A percentile compares a stretch with the other conserved stretches of the same genome.
Evolutionary conservation across 2,113 vertebrate genomes (phyloP).

Genomic region (Vulpes vulpes): DNA sequence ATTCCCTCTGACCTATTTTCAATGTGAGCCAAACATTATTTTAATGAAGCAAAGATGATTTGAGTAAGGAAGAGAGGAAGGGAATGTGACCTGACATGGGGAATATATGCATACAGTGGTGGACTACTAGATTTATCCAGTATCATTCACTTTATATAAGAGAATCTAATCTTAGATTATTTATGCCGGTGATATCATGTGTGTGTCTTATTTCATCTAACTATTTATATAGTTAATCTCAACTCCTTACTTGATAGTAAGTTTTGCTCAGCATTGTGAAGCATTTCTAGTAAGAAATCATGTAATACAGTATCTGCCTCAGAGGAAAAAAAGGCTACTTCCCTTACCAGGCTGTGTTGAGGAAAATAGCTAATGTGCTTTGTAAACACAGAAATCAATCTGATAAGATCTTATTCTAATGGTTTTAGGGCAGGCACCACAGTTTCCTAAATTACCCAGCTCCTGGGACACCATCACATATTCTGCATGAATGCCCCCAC

Average conservation of each 20-base stretch:
- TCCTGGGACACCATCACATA: background rate
- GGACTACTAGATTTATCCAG: background rate
- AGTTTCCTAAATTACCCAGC: background rate
- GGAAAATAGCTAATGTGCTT: background rate
- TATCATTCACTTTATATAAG: background rate
- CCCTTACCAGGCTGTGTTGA: background rate
- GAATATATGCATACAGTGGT: background rate
- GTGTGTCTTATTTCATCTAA: background rate
- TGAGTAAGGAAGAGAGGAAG: background rate
- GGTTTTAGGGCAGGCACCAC: background rate
- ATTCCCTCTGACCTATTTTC: background rate
- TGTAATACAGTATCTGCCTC: background rate
- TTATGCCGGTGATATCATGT: background rate
- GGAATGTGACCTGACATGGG: background rate
- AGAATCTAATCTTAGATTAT: background rate
- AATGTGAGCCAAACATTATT: background rate
- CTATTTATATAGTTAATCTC: background rate
- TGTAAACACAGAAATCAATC: background rate
- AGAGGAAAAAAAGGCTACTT: too few species aligned
- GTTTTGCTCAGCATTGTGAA: background rate
- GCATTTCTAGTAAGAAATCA: conserved; percentile 33
- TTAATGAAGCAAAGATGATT: background rate
- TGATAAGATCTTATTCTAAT: background rate
- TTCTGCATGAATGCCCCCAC: too few species aligned
- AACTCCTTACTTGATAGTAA: background rate